Conservation (phyloP, 1,140 invertebrate genomes). For the Scaptomyza pallida region DNA sequence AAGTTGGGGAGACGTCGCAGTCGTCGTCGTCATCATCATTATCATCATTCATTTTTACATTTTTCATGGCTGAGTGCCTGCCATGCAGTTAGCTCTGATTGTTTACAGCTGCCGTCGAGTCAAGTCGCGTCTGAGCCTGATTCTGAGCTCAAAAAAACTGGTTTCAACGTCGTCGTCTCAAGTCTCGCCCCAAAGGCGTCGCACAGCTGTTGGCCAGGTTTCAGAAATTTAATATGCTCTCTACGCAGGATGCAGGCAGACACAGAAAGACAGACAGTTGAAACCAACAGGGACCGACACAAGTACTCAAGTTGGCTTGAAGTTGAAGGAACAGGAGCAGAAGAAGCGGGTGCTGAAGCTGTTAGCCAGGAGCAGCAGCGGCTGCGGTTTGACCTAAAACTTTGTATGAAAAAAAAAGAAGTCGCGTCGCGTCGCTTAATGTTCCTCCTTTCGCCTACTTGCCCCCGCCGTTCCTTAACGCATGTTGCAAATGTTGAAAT, state of each 20-base stretch:
- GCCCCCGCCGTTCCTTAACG: slow-evolving; percentile 1
- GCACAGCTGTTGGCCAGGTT: slow-evolving; percentile 70
- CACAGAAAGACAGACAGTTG: not conserved
- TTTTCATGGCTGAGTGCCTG: slow-evolving; percentile 81
- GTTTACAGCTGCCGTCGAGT: slow-evolving; percentile 78
- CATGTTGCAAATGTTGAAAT: slow-evolving; percentile 66
- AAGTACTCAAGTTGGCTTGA: slow-evolving; percentile 27
- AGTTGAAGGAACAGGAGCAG: not conserved
- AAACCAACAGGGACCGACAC: slow-evolving; percentile 31
- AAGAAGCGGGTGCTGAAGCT: slow-evolving; percentile 20
- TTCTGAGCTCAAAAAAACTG: slow-evolving; percentile 45
- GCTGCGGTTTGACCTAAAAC: slow-evolving; percentile 79
- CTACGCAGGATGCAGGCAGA: slow-evolving; percentile 69
- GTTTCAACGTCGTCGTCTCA: slow-evolving; percentile 38
- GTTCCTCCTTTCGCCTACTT: not conserved
- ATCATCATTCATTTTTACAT: slow-evolving; percentile 82
- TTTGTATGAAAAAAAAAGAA: slow-evolving; percentile 56
- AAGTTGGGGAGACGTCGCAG: slow-evolving; percentile 27
- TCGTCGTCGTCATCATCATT: slow-evolving; percentile 61
- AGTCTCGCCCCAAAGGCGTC: slow-evolving; percentile 46
- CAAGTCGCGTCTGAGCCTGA: slow-evolving; percentile 7
- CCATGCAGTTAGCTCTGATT: slow-evolving; percentile 80
- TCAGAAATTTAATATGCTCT: slow-evolving; percentile 76
- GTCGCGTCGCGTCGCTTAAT: slow-evolving; percentile 11
- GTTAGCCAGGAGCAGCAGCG: slow-evolving; percentile 44